Base-by-base conservation (phyloP, 2,113 vertebrate genomes). In the Nesogale talazaci region DNA sequence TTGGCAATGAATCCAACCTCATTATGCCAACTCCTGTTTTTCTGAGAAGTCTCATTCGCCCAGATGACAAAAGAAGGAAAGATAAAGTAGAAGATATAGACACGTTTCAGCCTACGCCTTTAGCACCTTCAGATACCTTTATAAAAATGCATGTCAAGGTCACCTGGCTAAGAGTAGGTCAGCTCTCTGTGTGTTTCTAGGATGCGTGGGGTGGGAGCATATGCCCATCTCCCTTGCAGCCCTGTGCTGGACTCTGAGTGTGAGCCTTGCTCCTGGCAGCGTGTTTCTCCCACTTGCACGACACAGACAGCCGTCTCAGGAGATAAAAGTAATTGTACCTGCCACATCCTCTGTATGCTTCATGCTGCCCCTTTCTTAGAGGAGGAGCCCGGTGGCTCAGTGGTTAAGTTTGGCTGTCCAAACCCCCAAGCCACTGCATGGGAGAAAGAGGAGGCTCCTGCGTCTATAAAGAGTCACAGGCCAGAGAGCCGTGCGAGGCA, bases 31-130 rank as follows among this genome's bases (percentile, higher is more conserved):
- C 92, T 72, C 70, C 22, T 38, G 22, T 95, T 93, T 89, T 88
- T 96, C 89, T 94, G 84, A 95, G 91, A 89, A 79, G 29, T 89
- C 92, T 27, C 15, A 52, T 56, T 61, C 15, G 65, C 72, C 76
- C 69, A 77, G 84, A 69, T 61, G 81, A 85, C 75, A 89, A 92
- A 95, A 82, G 89, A 87, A 88, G 82, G 84, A 52, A 90, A 96
- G 93, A 95, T 85, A 93, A 89, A 94, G 79, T 94, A 40, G 83
- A 93, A 91, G n/a, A n/a, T n/a, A n/a, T n/a, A n/a, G n/a, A n/a
- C n/a, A n/a, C n/a, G 70, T 86, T 78, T 16, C 4, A 25, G 19
- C 75, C 59, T 65, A 63, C 46, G 63, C 67, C 67, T 82, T 87
- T 34, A 70, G 70, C 46, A 25, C 61, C 84, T 80, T 57, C 88